phyloP scores from a whole-genome alignment of 2,888 invertebrate genomes.

The Agrochola lota region DNA sequence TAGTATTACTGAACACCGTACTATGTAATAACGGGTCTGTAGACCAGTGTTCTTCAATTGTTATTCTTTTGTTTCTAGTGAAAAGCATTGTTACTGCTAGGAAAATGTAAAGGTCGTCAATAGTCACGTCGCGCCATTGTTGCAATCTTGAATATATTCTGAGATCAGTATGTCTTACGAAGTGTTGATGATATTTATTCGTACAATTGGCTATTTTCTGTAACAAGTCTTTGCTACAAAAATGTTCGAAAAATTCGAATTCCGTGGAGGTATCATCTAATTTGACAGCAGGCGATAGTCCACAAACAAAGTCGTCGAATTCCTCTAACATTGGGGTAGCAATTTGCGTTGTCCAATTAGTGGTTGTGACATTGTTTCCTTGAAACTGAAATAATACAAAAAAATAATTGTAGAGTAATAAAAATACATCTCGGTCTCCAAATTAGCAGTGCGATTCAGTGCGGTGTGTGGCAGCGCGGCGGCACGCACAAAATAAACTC shows the following conservation, averaged over 20 bases:
- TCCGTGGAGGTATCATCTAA: constrained; percentile 25
- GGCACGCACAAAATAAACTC: constrained; percentile 9
- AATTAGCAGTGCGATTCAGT: not conserved
- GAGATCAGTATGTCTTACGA: constrained; percentile 42
- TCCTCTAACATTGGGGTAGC: not conserved
- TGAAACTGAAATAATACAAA: not conserved
- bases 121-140: constrained; percentile 43
- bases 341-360: not conserved
- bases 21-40: constrained; percentile 47
- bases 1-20: constrained; percentile 23
- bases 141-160: constrained; percentile 40
- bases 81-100: constrained; percentile 57
- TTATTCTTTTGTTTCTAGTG: constrained; percentile 47
- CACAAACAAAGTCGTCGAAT: not conserved
- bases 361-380: not conserved
- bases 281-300: not conserved
- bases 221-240: constrained; percentile 46
- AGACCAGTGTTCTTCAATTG: constrained; percentile 60
- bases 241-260: constrained; percentile 47
- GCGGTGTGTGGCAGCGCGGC: constrained; percentile 15
- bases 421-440: too few relatives aligned
- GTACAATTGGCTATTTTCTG: constrained; percentile 43
- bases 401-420: not conserved
- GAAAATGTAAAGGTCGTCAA: constrained; percentile 46
- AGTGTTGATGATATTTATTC: constrained; percentile 50